Conservation (phyloP, 1,140 invertebrate species). For the Zaprionus taronus region DNA sequence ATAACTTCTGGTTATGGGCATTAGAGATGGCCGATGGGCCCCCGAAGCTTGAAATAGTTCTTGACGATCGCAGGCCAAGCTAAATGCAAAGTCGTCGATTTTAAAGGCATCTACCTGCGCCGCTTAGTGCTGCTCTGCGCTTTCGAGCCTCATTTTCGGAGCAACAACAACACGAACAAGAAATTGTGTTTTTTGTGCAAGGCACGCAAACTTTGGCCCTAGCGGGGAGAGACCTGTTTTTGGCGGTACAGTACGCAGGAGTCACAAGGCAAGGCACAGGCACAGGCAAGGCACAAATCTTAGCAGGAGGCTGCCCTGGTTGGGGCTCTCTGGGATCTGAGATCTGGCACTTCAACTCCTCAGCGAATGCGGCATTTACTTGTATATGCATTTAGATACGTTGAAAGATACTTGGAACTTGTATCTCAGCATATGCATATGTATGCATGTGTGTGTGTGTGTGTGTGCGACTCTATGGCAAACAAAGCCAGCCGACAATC, state of each 20-base stretch:
- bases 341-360: constrained; percentile 72
- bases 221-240: constrained; percentile 61
- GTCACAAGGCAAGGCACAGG: background rate
- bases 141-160: background rate
- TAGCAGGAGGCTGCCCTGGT: constrained; percentile 34
- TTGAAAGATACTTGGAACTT: constrained; percentile 70
- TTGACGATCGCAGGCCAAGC: background rate
- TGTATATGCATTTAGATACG: constrained; percentile 74
- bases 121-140: too few relatives aligned
- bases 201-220: constrained; percentile 78
- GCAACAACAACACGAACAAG: constrained; percentile 51
- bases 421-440: constrained; percentile 47
- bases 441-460: constrained; percentile 4
- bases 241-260: constrained; percentile 66
- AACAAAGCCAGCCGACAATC: constrained; percentile 80
- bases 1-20: constrained; percentile 17
- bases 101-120: constrained; percentile 37
- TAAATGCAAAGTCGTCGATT: constrained; percentile 19
- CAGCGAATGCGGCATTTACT: constrained; percentile 45
- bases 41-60: background rate
- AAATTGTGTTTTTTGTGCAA: constrained; percentile 62
- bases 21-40: background rate
- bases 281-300: constrained; percentile 11
- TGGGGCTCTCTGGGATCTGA: constrained; percentile 28
- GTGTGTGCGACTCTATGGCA: constrained; percentile 41